These are phyloP conservation scores for Phacellophora camtschatica DNA, from an alignment of 30 jellyfish, hydroid and myxozoan species.

Conservation along the genomic window DNA sequence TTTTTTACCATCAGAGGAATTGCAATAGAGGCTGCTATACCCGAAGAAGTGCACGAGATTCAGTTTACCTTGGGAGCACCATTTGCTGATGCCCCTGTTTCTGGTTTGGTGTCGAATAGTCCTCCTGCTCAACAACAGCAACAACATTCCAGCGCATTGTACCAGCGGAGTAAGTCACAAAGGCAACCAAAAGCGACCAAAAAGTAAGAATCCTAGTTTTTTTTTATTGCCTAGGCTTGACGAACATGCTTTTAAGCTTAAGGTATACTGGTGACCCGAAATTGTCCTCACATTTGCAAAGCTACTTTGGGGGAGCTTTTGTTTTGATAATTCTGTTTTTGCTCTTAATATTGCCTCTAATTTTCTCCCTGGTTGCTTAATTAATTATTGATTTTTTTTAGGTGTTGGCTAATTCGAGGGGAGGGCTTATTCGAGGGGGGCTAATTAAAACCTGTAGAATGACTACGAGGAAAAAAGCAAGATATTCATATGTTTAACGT, in stretches of 20 bases:
- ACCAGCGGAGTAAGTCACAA: slow-evolving; percentile 78
- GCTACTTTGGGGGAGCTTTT: no score
- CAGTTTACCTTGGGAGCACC: slow-evolving; percentile 37
- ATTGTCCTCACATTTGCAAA: no score
- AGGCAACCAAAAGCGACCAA: slow-evolving; percentile 89
- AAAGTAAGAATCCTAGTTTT: slow-evolving; percentile 39
- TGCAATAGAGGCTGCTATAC: slow-evolving; percentile 46
- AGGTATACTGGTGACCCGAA: no score
- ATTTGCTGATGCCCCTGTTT: slow-evolving; percentile 2
- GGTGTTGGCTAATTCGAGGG: no score
- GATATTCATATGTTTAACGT: no score
- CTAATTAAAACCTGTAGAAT: no score
- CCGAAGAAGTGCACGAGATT: slow-evolving; percentile 42
- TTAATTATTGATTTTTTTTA: no score
- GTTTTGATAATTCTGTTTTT: no score
- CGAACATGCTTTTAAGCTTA: not conserved
- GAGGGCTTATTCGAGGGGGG: no score
- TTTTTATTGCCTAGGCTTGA: not conserved
- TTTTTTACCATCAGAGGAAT: slow-evolving; percentile 4
- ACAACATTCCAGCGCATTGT: slow-evolving; percentile 50
- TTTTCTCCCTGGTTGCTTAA: no score
- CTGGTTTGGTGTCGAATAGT: slow-evolving; percentile 9
- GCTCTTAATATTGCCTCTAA: no score
- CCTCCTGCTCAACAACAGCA: slow-evolving; percentile 39
- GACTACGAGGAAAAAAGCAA: no score